Evolutionary conservation across 2,797 vertebrate species (phyloP), one percentile per base, ranked within the genome.

Genomic region (Pangasius krempfi): DNA sequence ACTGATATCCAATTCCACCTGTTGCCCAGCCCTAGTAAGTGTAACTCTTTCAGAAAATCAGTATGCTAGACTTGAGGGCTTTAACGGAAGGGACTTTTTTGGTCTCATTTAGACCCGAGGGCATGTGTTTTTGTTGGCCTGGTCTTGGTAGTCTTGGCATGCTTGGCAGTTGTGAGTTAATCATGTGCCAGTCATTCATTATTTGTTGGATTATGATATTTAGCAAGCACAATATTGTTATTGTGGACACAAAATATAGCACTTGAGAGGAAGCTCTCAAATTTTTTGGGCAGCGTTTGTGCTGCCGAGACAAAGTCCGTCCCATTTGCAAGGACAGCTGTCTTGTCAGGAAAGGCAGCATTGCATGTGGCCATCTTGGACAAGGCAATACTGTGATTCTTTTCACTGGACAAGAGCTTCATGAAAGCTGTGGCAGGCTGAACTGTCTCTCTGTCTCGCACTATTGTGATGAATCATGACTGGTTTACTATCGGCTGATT

Each of bases 361-460:
- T 22, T 22, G 62, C 82, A 52, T 68, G 82, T 84, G 82, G 68
- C 82, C n/a, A 18, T 84, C 62, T 84, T 84, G 82, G 82, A 68
- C 40, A 50, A 66, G 40, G 14, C 60, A 10, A 12, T 47, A 50
- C 62, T 68, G 82, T 68, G 62, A 84, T 84, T 68, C 14, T 33
- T 44, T 33, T 84, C 14, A 22, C 64, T 52, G 62, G 16, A 70
- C n/a, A 52, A 52, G 47, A 33, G 62, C 82, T 84, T 84, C 27
- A n/a, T 62, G n/a, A 3, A 68, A 68, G 33, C n/a, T 5, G 18
- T 22, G 5, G 64, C 82, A 22, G 14, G 37, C 40, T 47, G 40
- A 83, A 47, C 1, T 7, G 14, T 1, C 25, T 25, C 33, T 27
- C 33, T 40, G 56, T 62, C 58, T 83, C 22, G 13, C 37, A 83